Conservation (phyloP, 1,140 invertebrate species). For the Pseudomyrmex cubaensis region DNA sequence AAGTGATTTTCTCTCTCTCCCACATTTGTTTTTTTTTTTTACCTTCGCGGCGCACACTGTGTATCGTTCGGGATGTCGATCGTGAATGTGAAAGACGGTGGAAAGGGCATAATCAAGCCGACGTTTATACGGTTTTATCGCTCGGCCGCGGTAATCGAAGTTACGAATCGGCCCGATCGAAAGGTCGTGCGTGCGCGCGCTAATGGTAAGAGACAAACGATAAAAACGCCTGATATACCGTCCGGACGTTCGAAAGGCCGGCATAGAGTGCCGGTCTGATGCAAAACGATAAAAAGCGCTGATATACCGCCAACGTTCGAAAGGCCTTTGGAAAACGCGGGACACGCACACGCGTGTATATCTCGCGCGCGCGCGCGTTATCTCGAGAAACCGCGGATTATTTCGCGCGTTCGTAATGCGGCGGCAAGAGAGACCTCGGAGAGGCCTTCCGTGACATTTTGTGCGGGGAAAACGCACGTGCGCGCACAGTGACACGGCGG, state of each 20-base stretch:
- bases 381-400: conserved; percentile 50
- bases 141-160: conserved; percentile 51
- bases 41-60: too few species aligned
- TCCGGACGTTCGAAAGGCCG: conserved; percentile 61
- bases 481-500: conserved; percentile 17
- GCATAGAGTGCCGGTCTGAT: conserved; percentile 27
- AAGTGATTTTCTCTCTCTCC: too few species aligned
- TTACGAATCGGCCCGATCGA: conserved; percentile 65
- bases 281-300: conserved; percentile 48
- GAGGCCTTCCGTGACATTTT: conserved; percentile 44
- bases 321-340: conserved; percentile 57
- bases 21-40: too few species aligned
- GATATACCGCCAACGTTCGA: conserved; percentile 62
- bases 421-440: background rate
- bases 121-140: conserved; percentile 61
- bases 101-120: conserved; percentile 48
- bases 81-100: conserved; percentile 39
- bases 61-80: conserved; percentile 15
- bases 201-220: conserved; percentile 57
- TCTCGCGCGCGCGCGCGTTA: background rate
- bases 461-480: conserved; percentile 36
- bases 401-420: conserved; percentile 39
- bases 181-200: conserved; percentile 59
- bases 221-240: conserved; percentile 60
- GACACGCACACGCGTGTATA: background rate